A percentile compares a stretch with the other conserved stretches of the same genome.
These are phyloP conservation scores for Harpagus bidentatus DNA, from an alignment of 2,113 vertebrate genomes.

Conservation along the genomic window DNA sequence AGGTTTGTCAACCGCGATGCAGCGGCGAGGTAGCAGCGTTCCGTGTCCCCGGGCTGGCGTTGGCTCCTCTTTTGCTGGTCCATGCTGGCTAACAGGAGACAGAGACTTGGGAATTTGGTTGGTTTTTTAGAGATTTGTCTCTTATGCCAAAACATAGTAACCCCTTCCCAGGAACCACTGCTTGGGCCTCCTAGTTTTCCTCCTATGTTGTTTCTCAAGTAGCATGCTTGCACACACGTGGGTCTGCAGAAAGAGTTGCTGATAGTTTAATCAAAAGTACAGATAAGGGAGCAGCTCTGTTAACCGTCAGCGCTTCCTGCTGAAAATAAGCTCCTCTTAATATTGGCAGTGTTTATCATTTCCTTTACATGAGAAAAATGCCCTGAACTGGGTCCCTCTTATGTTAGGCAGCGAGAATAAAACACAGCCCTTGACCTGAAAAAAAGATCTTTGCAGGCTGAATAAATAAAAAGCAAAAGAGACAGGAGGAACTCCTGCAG, in stretches of 20 bases:
- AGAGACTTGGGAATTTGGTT: not conserved
- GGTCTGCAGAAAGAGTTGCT: not conserved
- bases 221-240: accelerated
- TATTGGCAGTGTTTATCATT: not conserved
- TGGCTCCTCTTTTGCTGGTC: not conserved
- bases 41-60: not conserved
- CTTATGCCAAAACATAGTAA: not conserved
- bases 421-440: not conserved
- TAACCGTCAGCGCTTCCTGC: not conserved
- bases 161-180: accelerated
- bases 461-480: conserved; percentile 7
- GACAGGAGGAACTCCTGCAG: not conserved
- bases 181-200: not conserved
- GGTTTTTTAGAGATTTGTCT: not conserved
- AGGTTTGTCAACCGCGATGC: not conserved
- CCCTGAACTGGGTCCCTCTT: not conserved
- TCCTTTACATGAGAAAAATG: not conserved
- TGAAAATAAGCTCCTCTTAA: not conserved
- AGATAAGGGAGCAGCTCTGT: not conserved
- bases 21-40: accelerated
- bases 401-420: not conserved
- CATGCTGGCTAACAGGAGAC: accelerated
- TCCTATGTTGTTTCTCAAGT: not conserved
- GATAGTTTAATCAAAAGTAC: not conserved
- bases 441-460: not conserved